phyloP scores from a whole-genome alignment of 2,888 invertebrate species.

The Brassicogethes aeneus region DNA sequence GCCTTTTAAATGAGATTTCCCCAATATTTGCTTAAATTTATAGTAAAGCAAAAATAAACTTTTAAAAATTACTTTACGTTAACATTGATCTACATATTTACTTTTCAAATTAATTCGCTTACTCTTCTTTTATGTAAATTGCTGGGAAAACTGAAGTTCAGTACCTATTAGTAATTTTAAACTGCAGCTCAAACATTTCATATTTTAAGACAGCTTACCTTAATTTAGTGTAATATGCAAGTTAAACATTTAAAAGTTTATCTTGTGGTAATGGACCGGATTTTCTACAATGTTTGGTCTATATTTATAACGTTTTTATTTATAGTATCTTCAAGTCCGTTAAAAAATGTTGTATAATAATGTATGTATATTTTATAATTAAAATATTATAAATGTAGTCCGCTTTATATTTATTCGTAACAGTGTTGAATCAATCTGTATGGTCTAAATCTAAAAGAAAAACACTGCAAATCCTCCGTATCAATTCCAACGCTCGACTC shows the following conservation, averaged over 20 bases:
- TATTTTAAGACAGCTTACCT: not conserved
- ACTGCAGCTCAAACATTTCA: not conserved
- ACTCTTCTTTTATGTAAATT: not conserved
- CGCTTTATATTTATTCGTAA: no score
- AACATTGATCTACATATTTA: no score
- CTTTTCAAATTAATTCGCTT: no score
- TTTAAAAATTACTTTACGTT: no score
- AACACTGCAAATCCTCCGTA: slow-evolving; percentile 18
- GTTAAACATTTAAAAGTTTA: not conserved
- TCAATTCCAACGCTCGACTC: slow-evolving; percentile 15
- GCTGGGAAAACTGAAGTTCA: not conserved
- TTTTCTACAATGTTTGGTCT: not conserved
- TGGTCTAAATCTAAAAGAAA: slow-evolving; percentile 17
- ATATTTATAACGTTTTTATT: no score
- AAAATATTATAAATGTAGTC: no score
- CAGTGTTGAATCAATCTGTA: slow-evolving; percentile 11
- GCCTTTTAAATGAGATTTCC: no score
- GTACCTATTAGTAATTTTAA: not conserved
- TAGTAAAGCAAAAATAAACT: no score
- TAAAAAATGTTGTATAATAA: no score
- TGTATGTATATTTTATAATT: no score
- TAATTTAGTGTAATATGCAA: not conserved
- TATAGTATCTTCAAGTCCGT: no score
- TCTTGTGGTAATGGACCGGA: not conserved
- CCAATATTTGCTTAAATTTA: no score